Base-by-base conservation (phyloP, 2,888 invertebrate genomes). In the Pachydiplax longipennis region DNA sequence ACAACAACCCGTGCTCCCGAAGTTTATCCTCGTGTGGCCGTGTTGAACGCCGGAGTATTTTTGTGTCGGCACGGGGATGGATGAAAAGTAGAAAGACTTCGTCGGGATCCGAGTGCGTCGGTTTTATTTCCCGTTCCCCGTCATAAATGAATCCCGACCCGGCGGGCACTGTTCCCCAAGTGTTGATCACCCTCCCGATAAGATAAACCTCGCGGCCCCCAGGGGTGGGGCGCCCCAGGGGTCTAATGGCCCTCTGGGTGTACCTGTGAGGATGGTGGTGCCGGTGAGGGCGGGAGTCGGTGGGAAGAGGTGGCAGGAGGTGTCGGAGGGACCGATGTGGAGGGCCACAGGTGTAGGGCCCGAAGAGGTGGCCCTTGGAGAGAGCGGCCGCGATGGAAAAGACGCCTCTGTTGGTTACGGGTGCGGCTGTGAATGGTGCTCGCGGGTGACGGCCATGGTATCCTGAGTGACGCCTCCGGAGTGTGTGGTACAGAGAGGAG, bases 161-260 rank as follows among this genome's bases (percentile, higher is more conserved):
- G n/a, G 22, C 65, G 65, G 25, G 22, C 65, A 65, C 44, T 53
- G 18, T 18, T 53, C 18, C 53, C 53, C 53, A 37, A 81, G 81
- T 35, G 81, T 35, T 37, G n/a, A 40, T 40, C 44, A 44, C 82
- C 82, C 44, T 44, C 82, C 13, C 82, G 82, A 18, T 25, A 13
- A 82, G 48, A 82, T 48, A 48, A 48, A 82, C 82, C 44, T 25
- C 81, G n/a, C 81, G 37, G 37, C 44, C 81, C 31, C 35, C 10
- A 35, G 81, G 81, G 40, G 81, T n/a, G 81, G n/a, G 81, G 81
- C 40, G 81, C 81, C 81, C 37, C 81, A 81, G 81, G 81, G 81
- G 81, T 81, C 73, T 73, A 25, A 73, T 31, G 31, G 31, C 25
- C 73, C 73, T 73, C 73, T 12, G 73, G 73, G 31, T 73, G 25